These are phyloP conservation scores for Drosophila lacertosa DNA, from an alignment of 1,140 invertebrate species.

Conservation along the genomic window DNA sequence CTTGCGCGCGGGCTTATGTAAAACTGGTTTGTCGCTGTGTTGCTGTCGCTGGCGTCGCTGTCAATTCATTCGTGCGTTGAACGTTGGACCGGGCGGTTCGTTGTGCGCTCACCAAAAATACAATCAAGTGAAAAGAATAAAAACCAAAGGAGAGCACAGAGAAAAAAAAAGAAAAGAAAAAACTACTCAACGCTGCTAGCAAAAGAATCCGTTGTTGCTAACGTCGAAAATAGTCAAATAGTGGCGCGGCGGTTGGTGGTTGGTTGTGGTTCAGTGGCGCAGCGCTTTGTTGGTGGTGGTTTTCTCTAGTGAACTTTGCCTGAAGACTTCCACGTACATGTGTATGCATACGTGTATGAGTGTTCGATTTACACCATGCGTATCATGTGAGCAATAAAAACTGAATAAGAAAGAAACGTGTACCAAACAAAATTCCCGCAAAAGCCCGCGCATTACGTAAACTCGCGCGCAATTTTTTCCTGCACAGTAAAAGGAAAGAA, in stretches of 20 bases:
- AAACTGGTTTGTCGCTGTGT: constrained; percentile 64
- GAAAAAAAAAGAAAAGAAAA: constrained; percentile 31
- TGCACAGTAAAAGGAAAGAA: constrained; percentile 1
- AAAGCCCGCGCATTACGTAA: constrained; percentile 70
- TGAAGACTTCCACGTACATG: constrained; percentile 42
- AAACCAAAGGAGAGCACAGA: constrained; percentile 60
- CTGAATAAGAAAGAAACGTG: constrained; percentile 21
- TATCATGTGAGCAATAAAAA: constrained; percentile 50
- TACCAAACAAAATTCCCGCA: constrained; percentile 5
- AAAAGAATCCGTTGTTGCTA: constrained; percentile 67
- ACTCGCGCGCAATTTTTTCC: constrained; percentile 34
- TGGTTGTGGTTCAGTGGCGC: constrained; percentile 50
- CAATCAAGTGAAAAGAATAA: constrained; percentile 48
- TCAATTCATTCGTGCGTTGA: constrained; percentile 68
- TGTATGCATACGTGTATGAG: constrained; percentile 32
- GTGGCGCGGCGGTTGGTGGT: constrained; percentile 64
- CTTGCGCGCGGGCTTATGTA: constrained; percentile 61
- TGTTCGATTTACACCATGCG: constrained; percentile 24
- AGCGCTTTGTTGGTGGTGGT: constrained; percentile 52
- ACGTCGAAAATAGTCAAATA: constrained; percentile 75
- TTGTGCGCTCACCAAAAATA: constrained; percentile 51
- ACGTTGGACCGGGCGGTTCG: constrained; percentile 68
- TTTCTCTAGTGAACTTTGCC: constrained; percentile 72
- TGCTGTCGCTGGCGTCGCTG: constrained; percentile 47
- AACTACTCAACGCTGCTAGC: constrained; percentile 20